Conservation (phyloP, 30 jellyfish, hydroid and myxozoan species). For the Nemopilema nomurai region DNA sequence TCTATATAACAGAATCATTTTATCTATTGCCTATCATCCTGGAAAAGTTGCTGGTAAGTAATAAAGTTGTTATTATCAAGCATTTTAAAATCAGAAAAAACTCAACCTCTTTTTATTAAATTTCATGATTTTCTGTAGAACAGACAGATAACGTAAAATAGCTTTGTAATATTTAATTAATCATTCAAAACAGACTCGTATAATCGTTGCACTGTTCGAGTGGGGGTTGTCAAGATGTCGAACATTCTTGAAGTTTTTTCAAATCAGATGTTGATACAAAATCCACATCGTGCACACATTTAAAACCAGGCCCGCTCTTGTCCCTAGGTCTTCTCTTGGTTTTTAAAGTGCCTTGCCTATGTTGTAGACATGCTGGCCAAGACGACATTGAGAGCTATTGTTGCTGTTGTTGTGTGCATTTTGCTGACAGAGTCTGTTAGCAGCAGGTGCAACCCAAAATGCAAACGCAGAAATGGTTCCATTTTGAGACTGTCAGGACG, state of each 20-base stretch:
- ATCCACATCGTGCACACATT: too few relatives aligned
- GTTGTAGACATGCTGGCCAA: background rate
- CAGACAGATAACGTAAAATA: too few relatives aligned
- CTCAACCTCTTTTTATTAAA: too few relatives aligned
- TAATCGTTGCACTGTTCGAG: too few relatives aligned
- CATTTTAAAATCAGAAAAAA: background rate
- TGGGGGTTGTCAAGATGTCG: too few relatives aligned
- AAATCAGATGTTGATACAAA: too few relatives aligned
- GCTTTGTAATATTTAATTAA: too few relatives aligned
- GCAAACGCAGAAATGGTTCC: background rate
- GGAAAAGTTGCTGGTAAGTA: background rate
- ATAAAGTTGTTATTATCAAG: background rate
- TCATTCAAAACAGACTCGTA: too few relatives aligned
- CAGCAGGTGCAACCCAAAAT: background rate
- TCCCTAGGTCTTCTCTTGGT: background rate
- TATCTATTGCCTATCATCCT: too few relatives aligned
- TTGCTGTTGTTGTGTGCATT: background rate
- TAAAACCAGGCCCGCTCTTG: too few relatives aligned
- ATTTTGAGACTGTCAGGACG: background rate
- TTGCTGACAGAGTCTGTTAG: background rate
- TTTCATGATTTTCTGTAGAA: too few relatives aligned
- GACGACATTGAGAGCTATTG: background rate
- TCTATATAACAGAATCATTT: background rate
- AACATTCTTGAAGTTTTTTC: too few relatives aligned
- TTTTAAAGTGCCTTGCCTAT: background rate